These are phyloP conservation scores for Plestiodon gilberti DNA, from an alignment of 2,113 vertebrate genomes.

Conservation along the genomic window DNA sequence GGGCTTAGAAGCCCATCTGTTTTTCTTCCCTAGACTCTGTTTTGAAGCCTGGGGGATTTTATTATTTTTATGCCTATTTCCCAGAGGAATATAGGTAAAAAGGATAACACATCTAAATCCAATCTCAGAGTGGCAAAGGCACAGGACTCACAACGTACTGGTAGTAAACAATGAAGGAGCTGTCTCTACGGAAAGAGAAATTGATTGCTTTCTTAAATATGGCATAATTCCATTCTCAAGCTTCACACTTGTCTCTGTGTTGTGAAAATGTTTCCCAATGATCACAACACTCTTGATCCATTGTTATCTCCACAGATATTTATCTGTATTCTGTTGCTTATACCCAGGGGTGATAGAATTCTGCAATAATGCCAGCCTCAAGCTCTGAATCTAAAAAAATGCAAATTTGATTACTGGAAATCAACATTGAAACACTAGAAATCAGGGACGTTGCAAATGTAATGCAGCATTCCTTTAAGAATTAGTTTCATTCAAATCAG, in stretches of 20 bases:
- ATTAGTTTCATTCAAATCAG: background rate
- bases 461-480: background rate
- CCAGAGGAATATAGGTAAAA: background rate
- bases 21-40: background rate
- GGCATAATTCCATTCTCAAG: background rate
- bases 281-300: background rate
- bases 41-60: background rate
- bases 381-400: background rate
- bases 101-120: background rate
- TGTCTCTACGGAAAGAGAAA: background rate
- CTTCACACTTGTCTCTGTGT: background rate
- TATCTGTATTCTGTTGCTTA: background rate
- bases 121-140: background rate
- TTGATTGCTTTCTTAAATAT: background rate
- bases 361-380: background rate
- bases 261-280: background rate
- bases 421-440: background rate
- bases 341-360: background rate
- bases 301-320: background rate
- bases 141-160: background rate
- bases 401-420: background rate
- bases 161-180: background rate
- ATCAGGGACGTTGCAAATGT: background rate
- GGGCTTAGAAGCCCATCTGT: background rate
- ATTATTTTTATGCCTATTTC: background rate